These are phyloP conservation scores for Branchinecta lynchi DNA, from an alignment of 1,140 invertebrate species.

Conservation along the genomic window DNA sequence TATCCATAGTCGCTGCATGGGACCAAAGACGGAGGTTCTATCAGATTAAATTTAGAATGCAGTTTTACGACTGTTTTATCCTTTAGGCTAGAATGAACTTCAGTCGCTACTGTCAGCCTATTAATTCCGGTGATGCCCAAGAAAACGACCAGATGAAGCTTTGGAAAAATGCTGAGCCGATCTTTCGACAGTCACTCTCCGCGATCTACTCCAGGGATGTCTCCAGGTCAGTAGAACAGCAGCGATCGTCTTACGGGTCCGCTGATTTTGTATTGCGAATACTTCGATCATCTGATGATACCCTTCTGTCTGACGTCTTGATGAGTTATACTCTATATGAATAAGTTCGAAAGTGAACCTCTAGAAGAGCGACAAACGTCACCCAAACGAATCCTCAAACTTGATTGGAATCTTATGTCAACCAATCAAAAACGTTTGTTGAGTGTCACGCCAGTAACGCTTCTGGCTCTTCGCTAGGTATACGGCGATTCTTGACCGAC, in stretches of 20 bases:
- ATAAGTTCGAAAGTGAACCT: conserved; percentile 20
- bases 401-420: too few relatives aligned
- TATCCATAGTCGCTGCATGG: too few relatives aligned
- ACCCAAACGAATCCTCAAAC: too few relatives aligned
- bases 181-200: conserved; percentile 53
- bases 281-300: conserved; percentile 14
- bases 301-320: conserved; percentile 18
- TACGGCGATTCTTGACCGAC: too few relatives aligned
- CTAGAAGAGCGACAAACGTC: too few relatives aligned
- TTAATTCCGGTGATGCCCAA: conserved; percentile 40
- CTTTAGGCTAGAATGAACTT: conserved; percentile 36
- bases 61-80: conserved; percentile 20
- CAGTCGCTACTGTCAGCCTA: conserved; percentile 53
- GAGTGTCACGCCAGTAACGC: too few relatives aligned
- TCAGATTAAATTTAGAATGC: too few relatives aligned
- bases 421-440: too few relatives aligned
- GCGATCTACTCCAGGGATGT: conserved; percentile 55
- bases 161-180: conserved; percentile 58
- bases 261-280: conserved; percentile 28
- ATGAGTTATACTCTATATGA: conserved; percentile 27
- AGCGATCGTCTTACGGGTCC: too few relatives aligned
- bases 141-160: conserved; percentile 46
- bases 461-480: too few relatives aligned
- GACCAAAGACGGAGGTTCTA: too few relatives aligned
- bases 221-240: too few relatives aligned